phyloP scores from a whole-genome alignment of 2,113 vertebrate species.

The Tichodroma muraria region DNA sequence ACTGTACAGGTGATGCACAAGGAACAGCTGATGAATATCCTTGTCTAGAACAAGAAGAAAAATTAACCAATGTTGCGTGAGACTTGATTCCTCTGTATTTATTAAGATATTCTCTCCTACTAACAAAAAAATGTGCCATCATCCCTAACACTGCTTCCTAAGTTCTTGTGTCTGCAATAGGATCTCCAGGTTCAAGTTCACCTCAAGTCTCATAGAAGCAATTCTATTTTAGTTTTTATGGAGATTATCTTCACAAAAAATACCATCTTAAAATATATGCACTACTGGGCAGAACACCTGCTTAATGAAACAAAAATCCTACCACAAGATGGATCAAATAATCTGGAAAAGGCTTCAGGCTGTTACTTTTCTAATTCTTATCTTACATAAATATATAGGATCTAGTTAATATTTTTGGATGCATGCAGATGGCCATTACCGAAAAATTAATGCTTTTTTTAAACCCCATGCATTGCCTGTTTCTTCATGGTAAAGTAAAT shows the following conservation, averaged over 20 bases:
- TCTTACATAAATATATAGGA: background rate
- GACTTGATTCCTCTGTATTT: background rate
- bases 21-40: background rate
- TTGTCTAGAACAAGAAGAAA: background rate
- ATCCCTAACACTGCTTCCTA: background rate
- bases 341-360: background rate
- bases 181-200: background rate
- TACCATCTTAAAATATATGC: background rate
- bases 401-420: background rate
- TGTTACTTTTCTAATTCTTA: background rate
- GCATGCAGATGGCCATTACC: background rate
- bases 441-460: background rate
- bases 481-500: background rate
- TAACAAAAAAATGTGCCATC: background rate
- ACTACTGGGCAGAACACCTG: background rate
- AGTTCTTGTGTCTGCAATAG: background rate
- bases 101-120: background rate
- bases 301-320: background rate
- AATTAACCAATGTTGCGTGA: background rate
- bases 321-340: background rate
- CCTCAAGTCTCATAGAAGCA: background rate
- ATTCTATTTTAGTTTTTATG: background rate
- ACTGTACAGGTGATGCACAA: background rate
- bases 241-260: background rate
- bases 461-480: background rate